Base-by-base conservation (phyloP, 2,113 vertebrate species). In the Chaetops frenatus region DNA sequence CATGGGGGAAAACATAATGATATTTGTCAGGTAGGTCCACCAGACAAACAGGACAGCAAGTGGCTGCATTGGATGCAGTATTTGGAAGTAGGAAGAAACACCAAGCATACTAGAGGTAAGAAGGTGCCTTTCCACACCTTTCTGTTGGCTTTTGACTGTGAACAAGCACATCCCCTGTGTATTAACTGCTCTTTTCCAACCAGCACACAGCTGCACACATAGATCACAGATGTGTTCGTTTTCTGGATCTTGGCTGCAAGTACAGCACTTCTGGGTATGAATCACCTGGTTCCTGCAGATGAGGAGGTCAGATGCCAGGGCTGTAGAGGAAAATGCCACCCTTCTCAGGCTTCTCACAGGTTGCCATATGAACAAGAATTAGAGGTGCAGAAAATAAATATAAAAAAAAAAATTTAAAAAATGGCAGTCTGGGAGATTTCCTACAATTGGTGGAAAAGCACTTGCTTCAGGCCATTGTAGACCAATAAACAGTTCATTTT, bases 401-500 rank as follows among this genome's bases (percentile, higher is more conserved):
- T 71, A 48, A 27, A 22, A 77, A 91, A 90, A 70, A 87, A 83
- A 88, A 27, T n/a, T n/a, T n/a, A 53, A 33, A 76, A 86, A 91
- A 69, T 93, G 82, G 65, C 50, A 95, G 42, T 88, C 64, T 96
- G 92, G 92, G 93, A 97, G 89, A 96, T 97, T 97, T 97, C 90
- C 87, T 86, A 86, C 58, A 50, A 97, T 88, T 98, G 96, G 94
- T 97, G 96, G 94, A 94, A 96, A 97, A 97, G 64, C 53, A 9
- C 94, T 97, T 45, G 29, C 97, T 97, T 96, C 69, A 8, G 97
- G 97, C 97, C 97, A 97, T 97, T 95, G 96, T 98, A 97, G 98
- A 98, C 97, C 98, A 97, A 98, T 98, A 98, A 98, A 98, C 96
- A 96, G 97, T 98, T 98, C 97, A 97, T 97, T 98, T 97, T 98